Percentiles rank a stretch among this genome's conserved stretches.
These are phyloP conservation scores for Pomacea maculata DNA, from an alignment of 1,140 invertebrate species.

Conservation along the genomic window DNA sequence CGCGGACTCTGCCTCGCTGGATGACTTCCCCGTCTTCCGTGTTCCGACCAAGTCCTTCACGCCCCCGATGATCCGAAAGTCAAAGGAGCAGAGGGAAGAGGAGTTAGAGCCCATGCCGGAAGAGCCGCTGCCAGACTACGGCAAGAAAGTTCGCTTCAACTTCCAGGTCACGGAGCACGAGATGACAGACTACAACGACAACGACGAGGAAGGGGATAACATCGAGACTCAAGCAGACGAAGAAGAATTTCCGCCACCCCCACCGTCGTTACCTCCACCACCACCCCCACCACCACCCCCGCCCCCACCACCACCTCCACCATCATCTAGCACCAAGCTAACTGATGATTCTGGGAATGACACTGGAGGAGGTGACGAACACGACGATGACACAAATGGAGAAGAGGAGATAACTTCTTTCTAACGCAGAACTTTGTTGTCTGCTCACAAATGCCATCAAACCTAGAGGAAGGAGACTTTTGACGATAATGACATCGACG, in stretches of 20 bases:
- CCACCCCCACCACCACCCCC: too few species aligned
- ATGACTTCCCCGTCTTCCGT: too few species aligned
- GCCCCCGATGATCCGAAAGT: slow-evolving; percentile 6
- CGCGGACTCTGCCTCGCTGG: too few species aligned
- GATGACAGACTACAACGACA: neutral
- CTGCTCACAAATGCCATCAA: too few species aligned
- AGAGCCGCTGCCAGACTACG: slow-evolving; percentile 26
- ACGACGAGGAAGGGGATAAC: too few species aligned
- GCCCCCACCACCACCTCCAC: neutral
- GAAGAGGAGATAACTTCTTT: slow-evolving; percentile 6
- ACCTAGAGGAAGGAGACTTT: too few species aligned
- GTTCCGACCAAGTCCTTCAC: slow-evolving; percentile 3
- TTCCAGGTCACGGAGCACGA: neutral
- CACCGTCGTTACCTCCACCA: too few species aligned
- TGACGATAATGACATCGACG: too few species aligned
- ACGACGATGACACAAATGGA: neutral
- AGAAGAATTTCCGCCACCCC: neutral
- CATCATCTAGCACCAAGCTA: neutral
- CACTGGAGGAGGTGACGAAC: neutral
- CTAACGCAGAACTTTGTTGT: neutral
- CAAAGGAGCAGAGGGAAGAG: neutral
- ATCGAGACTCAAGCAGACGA: too few species aligned
- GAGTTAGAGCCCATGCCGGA: slow-evolving; percentile 15
- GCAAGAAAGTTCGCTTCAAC: slow-evolving; percentile 27
- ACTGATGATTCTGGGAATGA: neutral